A percentile compares a stretch with the other conserved stretches of the same genome.
Conservation (phyloP, 2,888 invertebrate species). For the Sinhomidia bicolor region DNA sequence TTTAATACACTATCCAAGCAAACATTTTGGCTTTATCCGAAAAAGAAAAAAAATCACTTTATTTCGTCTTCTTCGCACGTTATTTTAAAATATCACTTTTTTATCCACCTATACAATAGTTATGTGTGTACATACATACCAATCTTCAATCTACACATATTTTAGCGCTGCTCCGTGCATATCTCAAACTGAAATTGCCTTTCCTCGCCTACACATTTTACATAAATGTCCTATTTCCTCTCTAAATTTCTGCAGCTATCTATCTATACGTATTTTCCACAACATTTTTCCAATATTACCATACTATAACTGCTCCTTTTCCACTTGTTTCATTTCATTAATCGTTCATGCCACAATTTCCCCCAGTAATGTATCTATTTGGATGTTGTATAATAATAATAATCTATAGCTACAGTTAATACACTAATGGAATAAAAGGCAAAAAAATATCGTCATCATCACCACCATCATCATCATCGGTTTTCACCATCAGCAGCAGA, state of each 20-base stretch:
- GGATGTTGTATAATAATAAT: neutral
- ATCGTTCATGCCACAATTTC: conserved; percentile 3
- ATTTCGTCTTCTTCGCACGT: conserved; percentile 32
- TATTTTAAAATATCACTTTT: conserved; percentile 47
- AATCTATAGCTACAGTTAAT: too few relatives aligned
- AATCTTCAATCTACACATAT: neutral
- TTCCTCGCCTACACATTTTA: conserved; percentile 62
- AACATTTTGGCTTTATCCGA: conserved; percentile 40
- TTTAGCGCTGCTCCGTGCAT: neutral
- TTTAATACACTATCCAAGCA: conserved; percentile 18
- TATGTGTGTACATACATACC: neutral
- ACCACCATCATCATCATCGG: neutral
- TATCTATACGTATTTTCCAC: too few relatives aligned
- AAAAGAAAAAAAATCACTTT: neutral
- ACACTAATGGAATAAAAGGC: neutral
- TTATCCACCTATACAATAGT: neutral
- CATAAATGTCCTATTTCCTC: conserved; percentile 59
- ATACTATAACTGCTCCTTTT: conserved; percentile 27
- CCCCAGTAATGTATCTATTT: neutral
- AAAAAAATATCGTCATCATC: neutral
- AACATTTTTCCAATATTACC: neutral
- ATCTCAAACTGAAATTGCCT: conserved; percentile 20
- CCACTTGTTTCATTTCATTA: conserved; percentile 53
- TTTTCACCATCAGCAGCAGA: neutral
- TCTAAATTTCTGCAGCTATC: neutral